Percentiles rank a stretch among this genome's conserved stretches.
Evolutionary conservation across 2,888 invertebrate genomes (phyloP).

Genomic region (Microchrysa polita): DNA sequence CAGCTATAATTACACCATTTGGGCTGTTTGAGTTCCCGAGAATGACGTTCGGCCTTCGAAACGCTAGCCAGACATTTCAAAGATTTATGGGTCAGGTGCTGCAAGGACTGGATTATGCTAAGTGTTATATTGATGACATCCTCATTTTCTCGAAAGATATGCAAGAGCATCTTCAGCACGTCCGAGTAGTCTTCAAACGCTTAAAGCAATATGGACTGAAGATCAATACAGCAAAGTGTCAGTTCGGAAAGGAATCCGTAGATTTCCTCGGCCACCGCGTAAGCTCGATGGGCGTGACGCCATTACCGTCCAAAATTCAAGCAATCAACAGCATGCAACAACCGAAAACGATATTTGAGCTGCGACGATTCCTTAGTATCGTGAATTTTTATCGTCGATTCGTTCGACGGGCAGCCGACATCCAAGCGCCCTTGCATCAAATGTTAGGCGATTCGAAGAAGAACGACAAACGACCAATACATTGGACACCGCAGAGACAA

Average conservation of each 20-base stretch:
- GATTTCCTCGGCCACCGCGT: neutral
- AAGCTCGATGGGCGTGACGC: neutral
- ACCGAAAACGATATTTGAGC: neutral
- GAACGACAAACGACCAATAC: neutral
- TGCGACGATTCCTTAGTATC: neutral
- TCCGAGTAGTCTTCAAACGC: neutral
- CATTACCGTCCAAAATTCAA: neutral
- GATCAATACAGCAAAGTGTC: neutral
- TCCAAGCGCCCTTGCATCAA: neutral
- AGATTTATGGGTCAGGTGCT: neutral
- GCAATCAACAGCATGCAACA: neutral
- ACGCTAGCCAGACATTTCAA: constrained; percentile 13
- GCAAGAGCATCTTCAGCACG: neutral
- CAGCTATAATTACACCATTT: no score
- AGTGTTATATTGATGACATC: constrained; percentile 5
- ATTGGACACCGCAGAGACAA: neutral
- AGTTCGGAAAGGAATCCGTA: no score
- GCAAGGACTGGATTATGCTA: neutral
- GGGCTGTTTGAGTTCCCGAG: constrained; percentile 5
- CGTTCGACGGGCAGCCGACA: neutral
- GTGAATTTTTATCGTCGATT: neutral
- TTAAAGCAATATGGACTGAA: neutral
- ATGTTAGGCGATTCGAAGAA: neutral
- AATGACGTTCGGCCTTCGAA: neutral
- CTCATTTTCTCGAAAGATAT: neutral